A percentile compares a stretch with the other conserved stretches of the same genome.
Conservation (phyloP, 2,797 vertebrate species). For the Lepidocolaptes lacrymiger region DNA sequence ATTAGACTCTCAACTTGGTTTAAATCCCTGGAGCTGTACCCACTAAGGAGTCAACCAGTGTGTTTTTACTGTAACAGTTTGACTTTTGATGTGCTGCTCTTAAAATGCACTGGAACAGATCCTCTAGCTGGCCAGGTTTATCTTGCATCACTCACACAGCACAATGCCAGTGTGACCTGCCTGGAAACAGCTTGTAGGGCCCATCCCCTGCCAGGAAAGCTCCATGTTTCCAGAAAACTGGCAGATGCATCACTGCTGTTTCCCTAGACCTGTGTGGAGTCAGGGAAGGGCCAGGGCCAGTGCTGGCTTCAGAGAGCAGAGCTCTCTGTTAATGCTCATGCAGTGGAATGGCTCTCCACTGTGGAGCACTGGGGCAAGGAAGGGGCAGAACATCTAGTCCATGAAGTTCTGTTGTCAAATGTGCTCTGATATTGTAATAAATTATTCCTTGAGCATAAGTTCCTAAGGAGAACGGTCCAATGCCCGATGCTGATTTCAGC, state of each 20-base stretch:
- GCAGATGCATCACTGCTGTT: not conserved
- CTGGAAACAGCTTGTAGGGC: accelerated
- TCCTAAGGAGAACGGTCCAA: not conserved
- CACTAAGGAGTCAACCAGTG: not conserved
- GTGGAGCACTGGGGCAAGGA: not conserved
- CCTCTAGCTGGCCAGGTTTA: not conserved
- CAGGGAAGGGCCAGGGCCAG: not conserved
- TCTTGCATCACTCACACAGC: not conserved
- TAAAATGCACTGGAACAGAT: not conserved
- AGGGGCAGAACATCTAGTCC: not conserved
- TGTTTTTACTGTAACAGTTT: not conserved
- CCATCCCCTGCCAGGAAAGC: not conserved
- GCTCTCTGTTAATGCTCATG: not conserved
- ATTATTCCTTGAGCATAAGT: not conserved
- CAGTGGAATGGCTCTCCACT: not conserved
- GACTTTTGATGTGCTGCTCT: not conserved
- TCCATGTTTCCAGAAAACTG: not conserved
- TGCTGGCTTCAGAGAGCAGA: not conserved
- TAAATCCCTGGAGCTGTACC: not conserved
- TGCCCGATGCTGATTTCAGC: not conserved
- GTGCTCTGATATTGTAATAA: not conserved
- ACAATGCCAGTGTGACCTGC: not conserved
- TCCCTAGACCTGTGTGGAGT: not conserved
- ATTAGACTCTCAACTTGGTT: not conserved
- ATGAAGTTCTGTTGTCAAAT: not conserved